Evolutionary conservation across 2,113 vertebrate species (phyloP), one percentile per base, ranked within the genome.

Genomic region (Chaenocephalus aceratus): DNA sequence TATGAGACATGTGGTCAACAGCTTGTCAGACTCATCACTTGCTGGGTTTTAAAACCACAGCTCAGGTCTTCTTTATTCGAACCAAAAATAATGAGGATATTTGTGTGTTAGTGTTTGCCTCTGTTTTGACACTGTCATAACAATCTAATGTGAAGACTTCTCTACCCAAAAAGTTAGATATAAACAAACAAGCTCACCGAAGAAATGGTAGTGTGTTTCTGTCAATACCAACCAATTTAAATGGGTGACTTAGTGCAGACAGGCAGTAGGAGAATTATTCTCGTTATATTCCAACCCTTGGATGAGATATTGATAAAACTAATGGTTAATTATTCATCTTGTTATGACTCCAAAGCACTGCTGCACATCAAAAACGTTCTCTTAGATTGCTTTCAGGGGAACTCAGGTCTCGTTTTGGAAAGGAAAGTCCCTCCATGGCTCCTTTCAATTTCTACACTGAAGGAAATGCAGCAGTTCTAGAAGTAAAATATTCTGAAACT

Each of bases 251-350:
- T 48, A 5, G 44, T 6, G 21, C 7, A 14, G 1, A 56, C 49
- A 76, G 36, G n/a, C 2, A 1, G 36, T 10, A 3, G 41, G 15
- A 57, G 5, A 67, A 62, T 30, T 12, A 56, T 30, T 74, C 18
- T 1, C n/a, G 66, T 75, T 53, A 21, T 21, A 34, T 63, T 30
- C 67, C 48, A 64, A 30, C 57, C 10, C 10, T 1, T 36, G 16
- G 16, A 54, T 46, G 48, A 46, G 51, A 68, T 68, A 16, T 14
- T 68, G 13, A 45, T 53, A 9, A 53, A 67, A 68, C 69, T 2
- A 70, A 69, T 4, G 10, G 10, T 60, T 69, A 72, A 77, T 85
- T 53, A 77, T 83, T 70, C 45, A 44, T 57, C 44, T 77, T 79
- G 63, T 73, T 72, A 64, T 68, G 71, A 82, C 26, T 30, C 53